These are phyloP conservation scores for Heliconius cydno DNA, from an alignment of 2,888 invertebrate genomes.

Conservation along the genomic window DNA sequence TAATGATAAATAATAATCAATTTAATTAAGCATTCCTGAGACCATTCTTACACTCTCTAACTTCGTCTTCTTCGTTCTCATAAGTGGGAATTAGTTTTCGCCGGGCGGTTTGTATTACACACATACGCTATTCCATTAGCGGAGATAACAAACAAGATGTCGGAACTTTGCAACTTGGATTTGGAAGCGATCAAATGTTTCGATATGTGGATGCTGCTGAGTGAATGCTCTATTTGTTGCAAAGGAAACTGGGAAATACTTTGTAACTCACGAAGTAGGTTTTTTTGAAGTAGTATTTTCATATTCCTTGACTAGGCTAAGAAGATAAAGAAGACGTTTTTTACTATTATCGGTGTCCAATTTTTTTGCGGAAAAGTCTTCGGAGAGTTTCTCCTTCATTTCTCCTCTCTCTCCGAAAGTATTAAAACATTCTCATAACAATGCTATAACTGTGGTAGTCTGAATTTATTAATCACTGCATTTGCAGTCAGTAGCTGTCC, in stretches of 20 bases:
- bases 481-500: too few species aligned
- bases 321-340: too few species aligned
- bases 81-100: slow-evolving; percentile 47
- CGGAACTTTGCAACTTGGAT: slow-evolving; percentile 51
- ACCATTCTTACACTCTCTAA: slow-evolving; percentile 28
- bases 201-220: not conserved
- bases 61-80: slow-evolving; percentile 24
- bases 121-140: slow-evolving; percentile 46
- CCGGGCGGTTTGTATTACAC: slow-evolving; percentile 43
- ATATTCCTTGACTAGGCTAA: too few species aligned
- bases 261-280: too few species aligned
- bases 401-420: too few species aligned
- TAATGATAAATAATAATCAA: not conserved
- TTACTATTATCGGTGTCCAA: too few species aligned
- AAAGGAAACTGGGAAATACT: not conserved
- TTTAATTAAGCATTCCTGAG: not conserved
- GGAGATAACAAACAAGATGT: slow-evolving; percentile 54
- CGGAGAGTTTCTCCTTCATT: too few species aligned
- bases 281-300: too few species aligned
- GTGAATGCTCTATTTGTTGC: not conserved
- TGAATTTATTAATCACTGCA: too few species aligned
- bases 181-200: slow-evolving; percentile 42
- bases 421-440: too few species aligned
- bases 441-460: too few species aligned
- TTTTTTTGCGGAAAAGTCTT: too few species aligned